A percentile compares a stretch with the other conserved stretches of the same genome.
Evolutionary conservation across 2,797 vertebrate genomes (phyloP).

Genomic region (Sebastes aleutianus): DNA sequence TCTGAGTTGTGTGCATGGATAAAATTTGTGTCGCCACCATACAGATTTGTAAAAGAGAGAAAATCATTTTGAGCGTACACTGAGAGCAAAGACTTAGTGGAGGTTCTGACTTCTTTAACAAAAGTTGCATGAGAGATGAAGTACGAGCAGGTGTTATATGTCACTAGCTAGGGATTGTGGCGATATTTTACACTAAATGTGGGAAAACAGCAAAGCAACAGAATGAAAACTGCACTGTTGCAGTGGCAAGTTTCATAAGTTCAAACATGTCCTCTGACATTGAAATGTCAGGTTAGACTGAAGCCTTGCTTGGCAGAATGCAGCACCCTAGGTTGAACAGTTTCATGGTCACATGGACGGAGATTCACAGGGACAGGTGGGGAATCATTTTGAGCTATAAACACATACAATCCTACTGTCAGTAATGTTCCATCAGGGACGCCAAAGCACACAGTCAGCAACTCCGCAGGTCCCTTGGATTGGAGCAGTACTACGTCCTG

Average conservation of each 20-base stretch:
- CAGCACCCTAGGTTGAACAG: neutral
- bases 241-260: neutral
- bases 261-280: conserved; percentile 1
- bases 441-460: neutral
- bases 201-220: neutral
- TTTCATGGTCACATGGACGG: neutral
- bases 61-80: neutral
- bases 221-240: neutral
- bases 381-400: neutral
- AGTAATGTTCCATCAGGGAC: neutral
- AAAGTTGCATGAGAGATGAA: neutral
- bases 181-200: neutral
- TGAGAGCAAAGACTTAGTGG: neutral
- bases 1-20: neutral
- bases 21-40: neutral
- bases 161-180: neutral
- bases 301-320: neutral
- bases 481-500: neutral
- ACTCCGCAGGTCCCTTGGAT: neutral
- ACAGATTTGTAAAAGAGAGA: neutral
- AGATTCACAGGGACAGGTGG: neutral
- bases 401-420: neutral
- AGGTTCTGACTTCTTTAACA: neutral
- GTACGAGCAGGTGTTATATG: neutral
- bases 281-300: neutral